These are phyloP conservation scores for Ceratoteleas bidentatus DNA, from an alignment of 1,140 invertebrate species.

Conservation along the genomic window DNA sequence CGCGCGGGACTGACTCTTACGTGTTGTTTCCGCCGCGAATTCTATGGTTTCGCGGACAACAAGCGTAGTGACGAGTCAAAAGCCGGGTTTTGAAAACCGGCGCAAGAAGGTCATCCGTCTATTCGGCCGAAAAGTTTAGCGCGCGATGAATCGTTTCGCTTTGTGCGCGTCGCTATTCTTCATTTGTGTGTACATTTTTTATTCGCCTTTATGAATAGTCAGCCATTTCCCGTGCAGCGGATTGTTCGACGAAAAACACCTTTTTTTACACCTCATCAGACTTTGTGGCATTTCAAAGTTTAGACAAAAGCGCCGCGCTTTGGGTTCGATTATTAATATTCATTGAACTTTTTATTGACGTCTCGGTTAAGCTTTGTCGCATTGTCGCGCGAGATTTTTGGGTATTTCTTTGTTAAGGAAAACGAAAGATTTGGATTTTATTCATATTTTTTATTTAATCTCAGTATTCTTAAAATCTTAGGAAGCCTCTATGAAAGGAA, in stretches of 20 bases:
- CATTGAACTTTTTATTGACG: slow-evolving; percentile 15
- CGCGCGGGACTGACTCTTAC: slow-evolving; percentile 48
- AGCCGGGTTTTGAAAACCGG: slow-evolving; percentile 5
- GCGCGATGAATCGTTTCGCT: slow-evolving; percentile 40
- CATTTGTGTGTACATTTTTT: slow-evolving; percentile 42
- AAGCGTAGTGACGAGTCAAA: slow-evolving; percentile 35
- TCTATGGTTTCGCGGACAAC: slow-evolving; percentile 7
- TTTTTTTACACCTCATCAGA: slow-evolving; percentile 44
- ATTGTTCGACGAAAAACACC: slow-evolving; percentile 34
- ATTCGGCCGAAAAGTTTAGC: slow-evolving; percentile 17
- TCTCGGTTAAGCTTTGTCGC: no score
- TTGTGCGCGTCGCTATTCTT: slow-evolving; percentile 14
- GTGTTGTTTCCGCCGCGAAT: slow-evolving; percentile 26
- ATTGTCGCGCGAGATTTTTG: no score
- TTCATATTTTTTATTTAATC: no score
- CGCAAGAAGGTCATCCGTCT: slow-evolving; percentile 39
- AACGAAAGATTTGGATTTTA: no score
- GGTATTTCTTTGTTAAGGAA: no score
- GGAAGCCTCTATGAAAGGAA: no score
- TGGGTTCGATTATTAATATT: slow-evolving; percentile 30
- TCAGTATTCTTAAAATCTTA: no score
- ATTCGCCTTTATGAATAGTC: slow-evolving; percentile 46
- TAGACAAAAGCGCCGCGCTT: slow-evolving; percentile 25
- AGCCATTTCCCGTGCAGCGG: slow-evolving; percentile 22
- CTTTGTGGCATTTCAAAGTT: slow-evolving; percentile 26